Base-by-base conservation (phyloP, 2,888 invertebrate genomes). In the Rhamnusium bicolor region DNA sequence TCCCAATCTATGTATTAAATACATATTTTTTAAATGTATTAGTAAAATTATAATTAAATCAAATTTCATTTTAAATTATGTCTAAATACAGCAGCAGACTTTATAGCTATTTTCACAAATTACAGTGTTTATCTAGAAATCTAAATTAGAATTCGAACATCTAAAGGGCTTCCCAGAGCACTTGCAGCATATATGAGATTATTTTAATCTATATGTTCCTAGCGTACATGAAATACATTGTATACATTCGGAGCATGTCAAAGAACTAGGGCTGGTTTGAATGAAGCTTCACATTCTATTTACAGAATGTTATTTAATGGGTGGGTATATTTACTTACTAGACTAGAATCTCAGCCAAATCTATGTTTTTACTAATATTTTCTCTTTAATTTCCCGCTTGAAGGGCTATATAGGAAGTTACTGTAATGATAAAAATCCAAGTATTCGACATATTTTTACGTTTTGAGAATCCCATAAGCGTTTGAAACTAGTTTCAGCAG, bases 31-130 rank as follows among this genome's bases (percentile, higher is more conserved):
- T 4, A 4, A 24, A 4, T 24, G 24, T 4, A 4, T 24, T 6
- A 24, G 3, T 24, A 4, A 24, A 24, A 24, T 24, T 24, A 40
- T 40, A 40, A n/a, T 53, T 19, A 21, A 24, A 29, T 29, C 29
- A 29, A n/a, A 1, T n/a, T 12, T n/a, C 10, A 40, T 40, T 40
- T 40, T 40, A 40, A 40, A n/a, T n/a, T n/a, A 12, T 4, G 40
- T 40, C 12, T 40, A n/a, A n/a, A n/a, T 12, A 40, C n/a, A 3
- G 12, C n/a, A 40, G 2, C 40, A 40, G 67, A 90, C 12, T 19
- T 29, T n/a, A 21, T 27, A 58, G 14, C 46, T 60, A 14, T 61
- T 18, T 47, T 61, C 19, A 18, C 21, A 18, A 58, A 21, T 2
- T 18, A 53, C 40, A 40, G 10, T 40, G 4, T 40, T 40, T 40